A percentile compares a stretch with the other conserved stretches of the same genome.
Conservation (phyloP, 92 coral and sea anemone genomes). For the Parazoanthus atlanticus region DNA sequence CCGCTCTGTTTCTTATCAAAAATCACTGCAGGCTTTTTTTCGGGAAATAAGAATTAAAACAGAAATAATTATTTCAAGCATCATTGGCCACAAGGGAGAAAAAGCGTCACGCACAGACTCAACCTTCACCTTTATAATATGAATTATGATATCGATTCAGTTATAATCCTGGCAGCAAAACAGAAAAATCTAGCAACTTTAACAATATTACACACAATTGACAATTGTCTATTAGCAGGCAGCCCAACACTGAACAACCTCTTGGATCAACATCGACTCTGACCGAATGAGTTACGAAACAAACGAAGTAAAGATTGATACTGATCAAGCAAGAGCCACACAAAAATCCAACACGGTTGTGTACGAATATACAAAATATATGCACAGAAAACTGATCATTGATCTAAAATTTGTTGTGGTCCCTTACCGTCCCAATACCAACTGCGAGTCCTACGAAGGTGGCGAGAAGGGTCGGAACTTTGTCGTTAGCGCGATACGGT, state of each 20-base stretch:
- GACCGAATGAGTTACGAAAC: background rate
- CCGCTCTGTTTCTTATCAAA: no score
- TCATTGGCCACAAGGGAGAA: no score
- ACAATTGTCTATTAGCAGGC: background rate
- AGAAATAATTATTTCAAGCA: no score
- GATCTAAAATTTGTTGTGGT: background rate
- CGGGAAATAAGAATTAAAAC: no score
- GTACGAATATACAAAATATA: background rate
- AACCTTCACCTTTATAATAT: no score
- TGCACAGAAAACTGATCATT: background rate
- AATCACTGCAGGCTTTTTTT: no score
- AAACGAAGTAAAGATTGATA: background rate
- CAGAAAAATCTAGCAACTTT: background rate
- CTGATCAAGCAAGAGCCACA: no score
- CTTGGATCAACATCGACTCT: background rate
- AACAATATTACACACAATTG: background rate
- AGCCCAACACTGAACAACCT: background rate
- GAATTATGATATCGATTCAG: no score
- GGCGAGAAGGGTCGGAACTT: constrained; percentile 26
- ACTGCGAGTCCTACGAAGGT: constrained; percentile 9
- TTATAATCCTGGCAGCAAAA: background rate
- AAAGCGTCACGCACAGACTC: no score
- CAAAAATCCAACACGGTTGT: background rate
- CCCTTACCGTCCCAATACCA: constrained; percentile 29
- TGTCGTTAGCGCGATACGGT: constrained; percentile 63